phyloP scores from a whole-genome alignment of 2,888 invertebrate genomes.

The Pollenia amentaria region DNA sequence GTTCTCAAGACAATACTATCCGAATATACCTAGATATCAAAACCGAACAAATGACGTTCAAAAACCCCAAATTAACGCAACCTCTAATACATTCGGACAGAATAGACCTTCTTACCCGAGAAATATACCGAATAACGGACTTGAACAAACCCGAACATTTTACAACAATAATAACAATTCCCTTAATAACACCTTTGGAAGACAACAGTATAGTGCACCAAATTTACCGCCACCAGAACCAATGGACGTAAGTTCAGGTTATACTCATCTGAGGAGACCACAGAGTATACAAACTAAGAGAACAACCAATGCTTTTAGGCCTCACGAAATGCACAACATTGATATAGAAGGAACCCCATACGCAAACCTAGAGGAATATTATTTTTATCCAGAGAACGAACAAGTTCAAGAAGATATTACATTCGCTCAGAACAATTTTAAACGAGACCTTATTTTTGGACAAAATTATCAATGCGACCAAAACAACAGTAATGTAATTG shows the following conservation, averaged over 20 bases:
- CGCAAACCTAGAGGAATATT: slow-evolving; percentile 45
- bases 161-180: slow-evolving; percentile 12
- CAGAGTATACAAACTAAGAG: slow-evolving; percentile 18
- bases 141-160: slow-evolving; percentile 26
- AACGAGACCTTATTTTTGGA: slow-evolving; percentile 33
- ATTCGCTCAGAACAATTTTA: slow-evolving; percentile 26
- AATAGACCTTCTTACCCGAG: too few relatives aligned
- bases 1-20: too few relatives aligned
- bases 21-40: too few relatives aligned
- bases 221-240: slow-evolving; percentile 28
- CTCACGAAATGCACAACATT: slow-evolving; percentile 40
- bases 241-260: slow-evolving; percentile 44
- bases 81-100: too few relatives aligned
- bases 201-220: not conserved
- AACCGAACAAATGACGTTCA: too few relatives aligned
- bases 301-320: slow-evolving; percentile 16
- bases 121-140: slow-evolving; percentile 11
- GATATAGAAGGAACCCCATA: slow-evolving; percentile 19
- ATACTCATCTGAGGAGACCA: slow-evolving; percentile 34
- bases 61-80: too few relatives aligned
- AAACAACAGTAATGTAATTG: slow-evolving; percentile 23
- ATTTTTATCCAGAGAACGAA: slow-evolving; percentile 31
- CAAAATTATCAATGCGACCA: slow-evolving; percentile 5
- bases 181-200: slow-evolving; percentile 25
- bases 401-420: slow-evolving; percentile 25